Conservation (phyloP, 2,888 invertebrate genomes). For the Laothoe populi region DNA sequence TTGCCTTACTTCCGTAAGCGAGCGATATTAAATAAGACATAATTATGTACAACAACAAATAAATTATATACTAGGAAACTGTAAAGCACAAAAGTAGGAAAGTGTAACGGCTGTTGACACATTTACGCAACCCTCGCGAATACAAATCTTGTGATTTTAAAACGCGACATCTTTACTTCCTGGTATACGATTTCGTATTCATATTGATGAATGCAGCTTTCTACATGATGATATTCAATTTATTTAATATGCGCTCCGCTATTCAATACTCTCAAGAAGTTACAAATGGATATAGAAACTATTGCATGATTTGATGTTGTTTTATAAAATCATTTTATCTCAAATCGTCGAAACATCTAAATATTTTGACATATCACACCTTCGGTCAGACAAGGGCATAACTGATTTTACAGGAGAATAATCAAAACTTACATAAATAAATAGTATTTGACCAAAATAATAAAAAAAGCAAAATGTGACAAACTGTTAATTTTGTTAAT, state of each 20-base stretch:
- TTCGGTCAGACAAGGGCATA: no score
- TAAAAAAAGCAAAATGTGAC: no score
- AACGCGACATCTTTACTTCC: conserved; percentile 52
- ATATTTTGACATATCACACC: no score
- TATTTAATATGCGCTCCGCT: conserved; percentile 47
- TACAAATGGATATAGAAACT: neutral
- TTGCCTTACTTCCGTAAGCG: neutral
- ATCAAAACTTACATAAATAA: no score
- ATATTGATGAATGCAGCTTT: conserved; percentile 50
- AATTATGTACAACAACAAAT: conserved; percentile 12
- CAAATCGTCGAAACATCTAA: no score
- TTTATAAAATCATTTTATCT: neutral
- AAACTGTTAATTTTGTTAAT: no score
- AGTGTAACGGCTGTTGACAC: conserved; percentile 28
- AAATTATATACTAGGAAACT: conserved; percentile 27
- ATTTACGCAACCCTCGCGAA: conserved; percentile 49
- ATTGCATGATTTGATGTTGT: neutral
- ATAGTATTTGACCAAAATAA: no score
- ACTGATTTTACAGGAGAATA: no score
- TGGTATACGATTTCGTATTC: conserved; percentile 61
- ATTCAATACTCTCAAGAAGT: conserved; percentile 35
- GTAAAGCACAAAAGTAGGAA: conserved; percentile 35
- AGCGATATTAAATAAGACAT: conserved; percentile 8
- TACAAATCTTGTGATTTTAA: conserved; percentile 52
- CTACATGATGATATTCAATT: conserved; percentile 48